phyloP scores from a whole-genome alignment of 2,113 vertebrate genomes.

The Cisticola juncidis region DNA sequence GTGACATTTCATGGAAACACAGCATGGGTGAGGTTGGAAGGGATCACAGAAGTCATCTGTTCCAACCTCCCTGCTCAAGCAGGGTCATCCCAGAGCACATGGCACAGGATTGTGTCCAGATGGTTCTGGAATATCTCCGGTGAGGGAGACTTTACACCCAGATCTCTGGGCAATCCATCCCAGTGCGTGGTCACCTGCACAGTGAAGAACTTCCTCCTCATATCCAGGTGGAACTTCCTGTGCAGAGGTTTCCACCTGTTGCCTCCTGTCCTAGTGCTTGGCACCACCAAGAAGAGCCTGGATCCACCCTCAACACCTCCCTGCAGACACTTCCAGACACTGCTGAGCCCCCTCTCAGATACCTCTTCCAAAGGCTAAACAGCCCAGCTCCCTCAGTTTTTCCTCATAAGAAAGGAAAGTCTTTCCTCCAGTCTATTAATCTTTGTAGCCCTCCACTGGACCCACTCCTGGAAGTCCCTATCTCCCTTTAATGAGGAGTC shows the following conservation, averaged over 20 bases:
- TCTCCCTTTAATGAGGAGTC: neutral
- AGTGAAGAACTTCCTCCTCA: neutral
- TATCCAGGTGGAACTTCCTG: neutral
- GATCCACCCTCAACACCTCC: neutral
- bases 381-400: neutral
- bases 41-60: neutral
- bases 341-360: neutral
- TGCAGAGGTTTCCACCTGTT: neutral
- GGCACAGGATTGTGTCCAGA: neutral
- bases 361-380: neutral
- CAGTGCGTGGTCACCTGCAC: rapidly evolving
- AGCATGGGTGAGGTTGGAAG: neutral
- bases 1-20: neutral
- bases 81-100: neutral
- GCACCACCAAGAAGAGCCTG: too few species aligned
- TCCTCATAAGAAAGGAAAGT: neutral
- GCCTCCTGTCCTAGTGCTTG: rapidly evolving
- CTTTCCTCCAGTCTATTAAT: neutral
- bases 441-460: neutral
- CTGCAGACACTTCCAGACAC: neutral
- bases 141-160: neutral
- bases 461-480: rapidly evolving
- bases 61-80: neutral
- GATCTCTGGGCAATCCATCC: neutral
- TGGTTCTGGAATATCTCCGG: neutral